A percentile compares a stretch with the other conserved stretches of the same genome.
Evolutionary conservation across 2,113 vertebrate species (phyloP).

Genomic region (Picathartes gymnocephalus): DNA sequence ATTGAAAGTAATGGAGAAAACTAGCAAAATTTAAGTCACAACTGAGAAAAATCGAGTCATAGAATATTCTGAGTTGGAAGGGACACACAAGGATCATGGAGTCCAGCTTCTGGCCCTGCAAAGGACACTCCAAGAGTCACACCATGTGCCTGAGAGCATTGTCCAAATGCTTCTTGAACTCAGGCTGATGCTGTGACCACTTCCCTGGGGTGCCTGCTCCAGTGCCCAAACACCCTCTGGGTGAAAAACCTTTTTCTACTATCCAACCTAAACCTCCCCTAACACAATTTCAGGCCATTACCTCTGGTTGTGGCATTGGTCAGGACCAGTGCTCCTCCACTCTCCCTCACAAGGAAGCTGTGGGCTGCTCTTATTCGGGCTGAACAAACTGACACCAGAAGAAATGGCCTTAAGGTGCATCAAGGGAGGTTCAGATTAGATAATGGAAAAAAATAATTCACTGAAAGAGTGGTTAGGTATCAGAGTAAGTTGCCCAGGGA

Average conservation of each 20-base stretch:
- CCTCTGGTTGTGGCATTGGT: background rate
- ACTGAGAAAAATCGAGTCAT: background rate
- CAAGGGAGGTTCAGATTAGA: background rate
- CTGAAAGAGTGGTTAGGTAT: background rate
- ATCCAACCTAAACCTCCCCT: background rate
- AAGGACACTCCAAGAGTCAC: background rate
- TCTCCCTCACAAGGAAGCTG: background rate
- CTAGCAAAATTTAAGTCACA: background rate
- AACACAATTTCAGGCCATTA: background rate
- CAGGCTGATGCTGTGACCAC: background rate
- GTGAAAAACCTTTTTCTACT: background rate
- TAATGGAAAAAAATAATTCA: background rate
- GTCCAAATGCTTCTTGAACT: background rate
- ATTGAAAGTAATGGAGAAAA: background rate
- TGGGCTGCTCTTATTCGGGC: background rate
- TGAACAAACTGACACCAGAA: background rate
- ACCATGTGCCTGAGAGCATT: background rate
- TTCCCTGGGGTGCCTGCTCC: background rate
- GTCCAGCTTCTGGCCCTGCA: too few species aligned
- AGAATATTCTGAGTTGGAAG: background rate
- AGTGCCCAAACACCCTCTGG: fast-evolving
- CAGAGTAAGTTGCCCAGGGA: background rate
- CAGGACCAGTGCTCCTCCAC: fast-evolving
- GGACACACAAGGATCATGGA: fast-evolving
- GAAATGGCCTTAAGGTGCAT: background rate